Conservation (phyloP, 2,797 vertebrate species). For the Alca torda region DNA sequence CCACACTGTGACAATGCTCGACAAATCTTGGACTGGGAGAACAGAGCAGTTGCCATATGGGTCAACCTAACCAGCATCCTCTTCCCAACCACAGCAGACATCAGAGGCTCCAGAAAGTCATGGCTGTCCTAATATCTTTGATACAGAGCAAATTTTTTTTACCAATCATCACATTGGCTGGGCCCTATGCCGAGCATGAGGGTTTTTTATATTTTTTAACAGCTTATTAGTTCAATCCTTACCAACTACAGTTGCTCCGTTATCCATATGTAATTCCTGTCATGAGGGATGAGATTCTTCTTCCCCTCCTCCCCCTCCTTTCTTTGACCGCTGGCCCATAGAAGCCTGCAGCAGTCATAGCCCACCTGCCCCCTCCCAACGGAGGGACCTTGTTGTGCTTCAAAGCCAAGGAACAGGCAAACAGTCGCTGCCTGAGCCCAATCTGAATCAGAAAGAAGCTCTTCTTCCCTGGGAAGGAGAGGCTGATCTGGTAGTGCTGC, state of each 20-base stretch:
- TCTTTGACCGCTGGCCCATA: rapidly evolving
- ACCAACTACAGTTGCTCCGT: neutral
- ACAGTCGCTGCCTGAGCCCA: rapidly evolving
- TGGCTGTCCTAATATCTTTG: neutral
- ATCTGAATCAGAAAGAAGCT: neutral
- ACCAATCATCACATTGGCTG: no score
- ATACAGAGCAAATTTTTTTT: neutral
- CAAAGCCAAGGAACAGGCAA: neutral
- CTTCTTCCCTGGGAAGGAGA: neutral
- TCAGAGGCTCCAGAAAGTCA: neutral
- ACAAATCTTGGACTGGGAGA: neutral
- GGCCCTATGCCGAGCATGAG: neutral
- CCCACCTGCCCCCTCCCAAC: neutral
- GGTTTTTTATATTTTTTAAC: neutral
- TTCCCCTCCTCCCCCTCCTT: neutral
- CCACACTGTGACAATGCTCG: neutral
- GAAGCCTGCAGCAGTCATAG: rapidly evolving
- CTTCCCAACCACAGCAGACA: neutral
- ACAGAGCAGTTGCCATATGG: neutral
- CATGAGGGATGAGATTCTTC: neutral
- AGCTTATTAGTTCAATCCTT: neutral
- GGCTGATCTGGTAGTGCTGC: neutral
- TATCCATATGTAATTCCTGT: neutral
- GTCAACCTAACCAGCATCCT: neutral
- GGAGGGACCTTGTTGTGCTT: neutral